Base-by-base conservation (phyloP, 1,140 invertebrate species). In the Eueides isabella region DNA sequence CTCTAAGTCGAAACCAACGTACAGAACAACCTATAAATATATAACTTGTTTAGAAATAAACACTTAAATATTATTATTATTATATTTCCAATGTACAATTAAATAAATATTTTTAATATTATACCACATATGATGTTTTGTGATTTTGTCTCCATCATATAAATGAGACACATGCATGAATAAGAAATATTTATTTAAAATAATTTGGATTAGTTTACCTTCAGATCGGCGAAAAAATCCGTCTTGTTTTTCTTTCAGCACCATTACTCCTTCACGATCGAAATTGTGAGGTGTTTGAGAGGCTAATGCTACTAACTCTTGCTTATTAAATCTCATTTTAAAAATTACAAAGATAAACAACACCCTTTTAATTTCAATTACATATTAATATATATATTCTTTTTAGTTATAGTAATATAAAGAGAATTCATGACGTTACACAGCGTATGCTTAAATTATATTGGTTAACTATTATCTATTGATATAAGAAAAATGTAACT, bases 241-340 rank as follows among this genome's bases (percentile, higher is more conserved):
- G 86, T 98, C 98, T 84, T 98, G 97, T 77, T 97, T 96, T 90
- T 99, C 98, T 79, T 89, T 96, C 61, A 99, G 95, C 68, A 96
- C 96, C 65, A 99, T 94, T 77, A 97, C 95, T 23, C 98, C 98
- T 95, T 99, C 98, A 85, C 97, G 98, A 87, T 98, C 98, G 93
- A 98, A 98, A 90, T 97, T 97, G 81, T 97, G 96, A 14, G 96
- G 96, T 29, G 97, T 96, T 90, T 98, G 97, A 7, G 96, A 96
- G 62, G 97, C 97, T 86, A 99, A 90, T 67, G 96, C 96, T 76
- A 96, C 94, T 78, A 99, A 90, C 91, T 98, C 98, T 90, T 97
- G 96, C 87, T 97, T 97, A 91, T 99, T 99, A 89, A 98, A 98
- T 86, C 97, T 94, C 98, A 99, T 98, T 85, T 93, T 95, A 84